These are phyloP conservation scores for Spheniscus mendiculus DNA, from an alignment of 2,113 vertebrate species.

Conservation along the genomic window DNA sequence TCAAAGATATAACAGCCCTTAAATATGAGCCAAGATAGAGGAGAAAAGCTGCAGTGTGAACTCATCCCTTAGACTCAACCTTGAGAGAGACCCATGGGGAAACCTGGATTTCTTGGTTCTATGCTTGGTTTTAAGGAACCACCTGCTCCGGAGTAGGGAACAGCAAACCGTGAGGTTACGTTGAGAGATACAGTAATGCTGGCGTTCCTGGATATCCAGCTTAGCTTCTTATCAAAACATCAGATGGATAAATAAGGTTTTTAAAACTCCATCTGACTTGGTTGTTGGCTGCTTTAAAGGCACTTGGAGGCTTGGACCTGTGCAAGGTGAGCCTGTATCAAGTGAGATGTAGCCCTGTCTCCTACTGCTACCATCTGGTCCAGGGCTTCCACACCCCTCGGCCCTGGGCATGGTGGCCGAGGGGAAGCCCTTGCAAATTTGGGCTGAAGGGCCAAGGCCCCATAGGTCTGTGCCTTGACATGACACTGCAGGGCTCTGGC, in stretches of 20 bases:
- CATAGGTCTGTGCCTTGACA: rapidly evolving
- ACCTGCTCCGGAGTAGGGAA: background rate
- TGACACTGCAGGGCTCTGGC: background rate
- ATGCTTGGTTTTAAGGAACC: background rate
- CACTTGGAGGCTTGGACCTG: background rate
- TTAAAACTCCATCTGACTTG: background rate
- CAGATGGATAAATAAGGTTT: background rate
- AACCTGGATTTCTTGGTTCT: background rate
- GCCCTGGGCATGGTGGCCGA: rapidly evolving
- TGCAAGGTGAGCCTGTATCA: background rate
- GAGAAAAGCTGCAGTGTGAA: background rate
- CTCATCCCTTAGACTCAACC: background rate
- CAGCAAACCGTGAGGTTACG: background rate
- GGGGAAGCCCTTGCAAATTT: background rate
- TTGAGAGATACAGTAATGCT: background rate
- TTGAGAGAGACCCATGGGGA: background rate
- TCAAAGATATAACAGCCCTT: background rate
- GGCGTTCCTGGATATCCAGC: background rate
- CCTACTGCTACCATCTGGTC: background rate
- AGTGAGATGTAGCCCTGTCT: background rate
- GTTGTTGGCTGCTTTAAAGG: background rate
- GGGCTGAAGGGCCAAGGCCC: background rate
- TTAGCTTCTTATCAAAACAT: background rate
- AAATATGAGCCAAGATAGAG: rapidly evolving
- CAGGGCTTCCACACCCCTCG: background rate